Percentiles rank a stretch among this genome's conserved stretches.
These are phyloP conservation scores for Nesidiocoris tenuis DNA, from an alignment of 2,888 invertebrate species.

Conservation along the genomic window DNA sequence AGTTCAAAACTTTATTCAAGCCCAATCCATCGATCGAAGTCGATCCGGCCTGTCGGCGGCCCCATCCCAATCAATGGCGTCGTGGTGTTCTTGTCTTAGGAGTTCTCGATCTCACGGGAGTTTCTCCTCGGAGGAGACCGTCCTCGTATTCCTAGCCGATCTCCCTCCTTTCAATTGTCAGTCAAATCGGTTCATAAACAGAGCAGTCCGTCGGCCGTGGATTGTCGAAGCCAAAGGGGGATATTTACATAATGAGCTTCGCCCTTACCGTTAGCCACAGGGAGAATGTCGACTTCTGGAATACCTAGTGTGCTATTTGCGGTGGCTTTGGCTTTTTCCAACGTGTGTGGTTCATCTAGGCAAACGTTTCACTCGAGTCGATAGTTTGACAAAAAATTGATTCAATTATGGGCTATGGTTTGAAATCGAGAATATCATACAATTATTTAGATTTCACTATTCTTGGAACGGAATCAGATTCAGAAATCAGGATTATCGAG, in stretches of 20 bases:
- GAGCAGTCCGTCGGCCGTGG: slow-evolving; percentile 24
- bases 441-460: no score
- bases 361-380: no score
- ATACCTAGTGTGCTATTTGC: not conserved
- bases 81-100: not conserved
- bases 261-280: slow-evolving; percentile 24
- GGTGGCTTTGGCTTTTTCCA: not conserved
- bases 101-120: not conserved
- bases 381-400: no score
- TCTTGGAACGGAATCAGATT: no score
- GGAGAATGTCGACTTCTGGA: slow-evolving; percentile 11
- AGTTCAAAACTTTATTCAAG: not conserved
- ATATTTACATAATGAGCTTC: slow-evolving; percentile 37
- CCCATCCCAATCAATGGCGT: not conserved
- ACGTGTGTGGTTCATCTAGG: no score
- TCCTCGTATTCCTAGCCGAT: not conserved
- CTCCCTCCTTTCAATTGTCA: slow-evolving; percentile 38
- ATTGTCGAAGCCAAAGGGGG: slow-evolving; percentile 15
- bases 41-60: not conserved
- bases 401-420: no score
- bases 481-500: no score
- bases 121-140: not conserved
- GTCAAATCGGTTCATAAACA: slow-evolving; percentile 42
- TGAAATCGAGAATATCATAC: no score
- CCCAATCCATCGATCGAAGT: not conserved